These are phyloP conservation scores for Temnothorax ravouxi DNA, from an alignment of 2,888 invertebrate species.

Conservation along the genomic window DNA sequence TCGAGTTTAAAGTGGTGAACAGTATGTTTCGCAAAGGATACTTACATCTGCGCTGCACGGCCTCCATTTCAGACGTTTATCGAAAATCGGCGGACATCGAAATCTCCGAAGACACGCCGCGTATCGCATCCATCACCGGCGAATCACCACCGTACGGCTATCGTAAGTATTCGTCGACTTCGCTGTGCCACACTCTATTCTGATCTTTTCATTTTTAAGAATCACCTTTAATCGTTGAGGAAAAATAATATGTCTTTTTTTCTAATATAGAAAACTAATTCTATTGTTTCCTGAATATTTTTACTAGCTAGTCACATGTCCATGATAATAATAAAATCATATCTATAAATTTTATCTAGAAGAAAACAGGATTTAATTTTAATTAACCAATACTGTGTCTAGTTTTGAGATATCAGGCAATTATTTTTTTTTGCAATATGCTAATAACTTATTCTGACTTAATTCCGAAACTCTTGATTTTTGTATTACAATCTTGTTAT, in stretches of 20 bases:
- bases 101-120: constrained; percentile 82
- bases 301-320: not conserved
- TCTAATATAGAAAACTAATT: not conserved
- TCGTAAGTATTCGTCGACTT: constrained; percentile 77
- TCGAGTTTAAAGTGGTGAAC: constrained; percentile 80
- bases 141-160: constrained; percentile 83
- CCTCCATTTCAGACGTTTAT: constrained; percentile 81
- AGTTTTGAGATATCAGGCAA: not conserved
- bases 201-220: not conserved
- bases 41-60: constrained; percentile 81
- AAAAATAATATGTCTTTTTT: not conserved
- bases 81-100: constrained; percentile 80
- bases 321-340: not conserved
- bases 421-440: not conserved
- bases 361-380: not conserved
- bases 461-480: not conserved
- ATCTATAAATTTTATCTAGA: not conserved
- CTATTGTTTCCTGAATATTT: not conserved
- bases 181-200: not conserved
- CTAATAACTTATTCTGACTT: not conserved
- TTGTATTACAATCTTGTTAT: not conserved
- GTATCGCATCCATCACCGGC: constrained; percentile 84
- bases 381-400: not conserved
- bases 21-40: constrained; percentile 81
- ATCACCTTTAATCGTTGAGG: not conserved